Conservation (phyloP, 2,113 vertebrate species). For the Acrocephalus arundinaceus region DNA sequence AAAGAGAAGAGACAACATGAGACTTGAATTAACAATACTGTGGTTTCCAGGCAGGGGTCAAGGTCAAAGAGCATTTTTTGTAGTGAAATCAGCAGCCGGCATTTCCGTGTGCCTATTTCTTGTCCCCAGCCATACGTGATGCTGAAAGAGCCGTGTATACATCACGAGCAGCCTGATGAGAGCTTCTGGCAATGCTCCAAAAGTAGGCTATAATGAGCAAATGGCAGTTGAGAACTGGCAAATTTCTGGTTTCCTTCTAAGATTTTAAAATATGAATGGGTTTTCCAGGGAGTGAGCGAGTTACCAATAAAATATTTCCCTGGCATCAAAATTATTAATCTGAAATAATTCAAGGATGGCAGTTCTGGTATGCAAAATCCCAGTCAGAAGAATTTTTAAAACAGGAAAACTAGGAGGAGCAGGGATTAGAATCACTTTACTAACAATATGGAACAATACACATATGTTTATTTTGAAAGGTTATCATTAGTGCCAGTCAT, state of each 20-base stretch:
- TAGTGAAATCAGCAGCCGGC: background rate
- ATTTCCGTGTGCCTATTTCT: background rate
- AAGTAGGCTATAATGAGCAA: background rate
- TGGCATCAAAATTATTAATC: background rate
- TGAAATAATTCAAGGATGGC: background rate
- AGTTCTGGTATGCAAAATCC: background rate
- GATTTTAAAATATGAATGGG: background rate
- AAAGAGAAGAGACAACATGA: background rate
- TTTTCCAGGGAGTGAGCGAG: background rate
- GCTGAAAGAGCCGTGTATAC: background rate
- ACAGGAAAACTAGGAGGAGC: background rate
- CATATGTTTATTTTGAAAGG: background rate
- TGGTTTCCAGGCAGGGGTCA: background rate
- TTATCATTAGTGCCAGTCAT: background rate
- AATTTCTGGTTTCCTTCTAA: background rate
- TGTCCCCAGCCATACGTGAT: background rate
- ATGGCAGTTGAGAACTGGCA: background rate
- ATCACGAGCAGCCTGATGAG: background rate
- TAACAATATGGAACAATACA: background rate
- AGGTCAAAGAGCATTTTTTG: background rate
- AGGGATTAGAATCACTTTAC: background rate
- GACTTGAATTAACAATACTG: background rate
- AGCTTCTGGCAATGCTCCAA: background rate
- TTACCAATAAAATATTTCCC: background rate
- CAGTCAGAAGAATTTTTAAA: background rate